Evolutionary conservation across 2,113 vertebrate genomes (phyloP).

Genomic region (Clinocottus analis): DNA sequence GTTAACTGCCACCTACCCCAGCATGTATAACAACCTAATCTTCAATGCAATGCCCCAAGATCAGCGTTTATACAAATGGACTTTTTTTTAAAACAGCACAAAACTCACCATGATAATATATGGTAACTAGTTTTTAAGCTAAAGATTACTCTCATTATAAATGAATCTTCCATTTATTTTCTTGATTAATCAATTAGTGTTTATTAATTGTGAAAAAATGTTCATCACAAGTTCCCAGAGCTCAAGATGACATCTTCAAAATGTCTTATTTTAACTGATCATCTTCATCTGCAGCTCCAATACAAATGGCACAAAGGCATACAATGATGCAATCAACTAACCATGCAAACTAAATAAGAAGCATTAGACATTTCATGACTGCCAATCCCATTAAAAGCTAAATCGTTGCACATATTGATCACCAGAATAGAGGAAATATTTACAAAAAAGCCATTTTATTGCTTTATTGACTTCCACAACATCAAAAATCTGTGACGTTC

Average conservation of each 20-base stretch:
- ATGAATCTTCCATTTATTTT: not conserved
- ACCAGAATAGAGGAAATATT: not conserved
- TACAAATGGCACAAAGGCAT: not conserved
- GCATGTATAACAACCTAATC: not conserved
- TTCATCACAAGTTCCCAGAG: not conserved
- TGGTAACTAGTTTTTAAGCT: no score
- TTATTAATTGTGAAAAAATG: not conserved
- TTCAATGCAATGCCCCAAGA: no score
- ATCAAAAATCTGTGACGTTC: not conserved
- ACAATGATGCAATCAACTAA: not conserved
- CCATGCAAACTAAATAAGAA: not conserved
- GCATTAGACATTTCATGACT: not conserved
- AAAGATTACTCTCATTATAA: no score
- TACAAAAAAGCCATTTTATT: not conserved
- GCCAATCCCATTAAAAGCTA: not conserved
- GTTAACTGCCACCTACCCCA: not conserved
- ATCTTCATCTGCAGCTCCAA: not conserved
- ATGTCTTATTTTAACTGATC: not conserved
- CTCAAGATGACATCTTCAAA: not conserved
- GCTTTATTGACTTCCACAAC: not conserved
- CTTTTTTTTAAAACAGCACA: no score
- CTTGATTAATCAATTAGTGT: not conserved
- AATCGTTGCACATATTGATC: not conserved
- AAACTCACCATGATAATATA: no score
- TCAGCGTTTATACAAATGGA: no score